phyloP scores from a whole-genome alignment of 2,797 vertebrate species.

The Sardinella longiceps region DNA sequence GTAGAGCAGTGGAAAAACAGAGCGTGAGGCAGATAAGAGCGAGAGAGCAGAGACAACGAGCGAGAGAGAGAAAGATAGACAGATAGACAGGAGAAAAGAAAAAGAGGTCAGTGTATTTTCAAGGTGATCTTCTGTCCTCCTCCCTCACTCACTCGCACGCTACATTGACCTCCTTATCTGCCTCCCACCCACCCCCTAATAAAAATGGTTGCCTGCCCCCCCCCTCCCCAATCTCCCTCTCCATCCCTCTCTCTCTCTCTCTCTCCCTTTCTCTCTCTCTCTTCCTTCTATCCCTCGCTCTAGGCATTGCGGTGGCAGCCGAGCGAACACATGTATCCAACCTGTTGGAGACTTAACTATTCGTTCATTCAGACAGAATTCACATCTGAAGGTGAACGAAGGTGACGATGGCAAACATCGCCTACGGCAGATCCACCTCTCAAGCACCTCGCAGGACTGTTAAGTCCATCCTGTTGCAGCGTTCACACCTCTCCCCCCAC shows the following conservation, averaged over 20 bases:
- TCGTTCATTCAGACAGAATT: neutral
- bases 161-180: constrained; percentile 69
- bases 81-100: constrained; percentile 24
- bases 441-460: neutral
- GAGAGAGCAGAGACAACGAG: constrained; percentile 41
- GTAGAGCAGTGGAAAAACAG: constrained; percentile 36
- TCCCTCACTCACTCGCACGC: neutral
- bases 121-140: constrained; percentile 67
- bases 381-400: constrained; percentile 8
- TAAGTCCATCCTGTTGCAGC: neutral
- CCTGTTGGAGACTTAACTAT: neutral
- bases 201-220: constrained; percentile 64
- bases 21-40: constrained; percentile 49
- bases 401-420: constrained; percentile 9
- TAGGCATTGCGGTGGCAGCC: neutral
- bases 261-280: constrained; percentile 25
- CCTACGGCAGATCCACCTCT: neutral
- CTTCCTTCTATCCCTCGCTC: constrained; percentile 43
- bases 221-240: constrained; percentile 20
- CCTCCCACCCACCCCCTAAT: constrained; percentile 45
- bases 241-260: neutral
- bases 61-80: neutral
- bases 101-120: constrained; percentile 56
- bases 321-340: neutral
- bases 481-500: constrained; percentile 38